Base-by-base conservation (phyloP, 2,888 invertebrate genomes). In the Archips xylosteana region DNA sequence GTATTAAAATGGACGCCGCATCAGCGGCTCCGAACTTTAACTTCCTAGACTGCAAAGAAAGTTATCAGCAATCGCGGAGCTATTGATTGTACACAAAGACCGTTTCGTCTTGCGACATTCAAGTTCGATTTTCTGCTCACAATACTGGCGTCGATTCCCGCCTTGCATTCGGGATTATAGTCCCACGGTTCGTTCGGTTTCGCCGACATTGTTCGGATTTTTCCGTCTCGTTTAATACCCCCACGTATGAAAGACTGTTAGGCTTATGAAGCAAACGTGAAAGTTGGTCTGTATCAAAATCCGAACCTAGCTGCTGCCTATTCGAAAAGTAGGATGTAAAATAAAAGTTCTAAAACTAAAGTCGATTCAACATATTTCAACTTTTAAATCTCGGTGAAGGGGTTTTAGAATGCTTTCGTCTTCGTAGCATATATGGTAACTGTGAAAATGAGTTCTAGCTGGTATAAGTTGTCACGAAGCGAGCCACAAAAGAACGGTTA, bases 31-130 rank as follows among this genome's bases (percentile, higher is more conserved):
- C 82, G 77, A 90, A 88, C 87, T 89, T 81, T 85, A 90, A 90
- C 87, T 89, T 88, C 81, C 78, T 80, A 84, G 84, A 86, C 87
- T 82, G 87, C 85, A 89, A 91, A 89, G 89, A 91, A 92, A 92
- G 90, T 91, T 92, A 90, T 89, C 90, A 89, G 91, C 90, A 92
- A 92, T 93, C 91, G 90, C 88, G 89, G 86, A 84, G 84, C 89
- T 90, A 92, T 92, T 92, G 93, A 92, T 92, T 90, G 91, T 83
- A 87, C 89, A 91, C 93, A 93, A 92, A 90, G 91, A 87, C 84
- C 84, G 85, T 90, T 90, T 88, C 89, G 88, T 88, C 87, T 89
- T 85, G 90, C 89, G 90, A 91, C 89, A 91, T 89, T 89, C 85
- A 83, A 89, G 89, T 90, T 89, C 88, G 89, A 92, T 93, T 94